Conservation (phyloP, 1,140 invertebrate species). For the Cephus cinctus region DNA sequence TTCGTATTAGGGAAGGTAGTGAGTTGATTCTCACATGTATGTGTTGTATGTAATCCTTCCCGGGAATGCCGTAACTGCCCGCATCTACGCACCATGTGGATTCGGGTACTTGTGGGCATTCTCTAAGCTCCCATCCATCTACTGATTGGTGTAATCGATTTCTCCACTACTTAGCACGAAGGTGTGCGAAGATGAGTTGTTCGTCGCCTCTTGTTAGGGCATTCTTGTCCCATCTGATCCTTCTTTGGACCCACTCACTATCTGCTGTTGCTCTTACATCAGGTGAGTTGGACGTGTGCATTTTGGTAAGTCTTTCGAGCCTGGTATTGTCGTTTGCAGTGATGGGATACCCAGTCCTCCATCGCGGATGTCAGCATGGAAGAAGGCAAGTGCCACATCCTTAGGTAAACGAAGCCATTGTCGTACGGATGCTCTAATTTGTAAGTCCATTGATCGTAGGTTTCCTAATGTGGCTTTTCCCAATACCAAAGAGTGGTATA, state of each 20-base stretch:
- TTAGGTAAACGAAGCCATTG: no score
- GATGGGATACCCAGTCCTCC: no score
- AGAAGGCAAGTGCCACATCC: no score
- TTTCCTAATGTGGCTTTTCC: no score
- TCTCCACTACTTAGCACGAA: background rate
- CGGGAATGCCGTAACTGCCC: background rate
- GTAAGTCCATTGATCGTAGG: no score
- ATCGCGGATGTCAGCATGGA: no score
- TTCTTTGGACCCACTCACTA: background rate
- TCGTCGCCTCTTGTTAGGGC: background rate
- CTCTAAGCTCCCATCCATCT: conserved; percentile 4
- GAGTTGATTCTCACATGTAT: conserved; percentile 12
- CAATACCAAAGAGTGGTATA: no score
- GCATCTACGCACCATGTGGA: conserved; percentile 2
- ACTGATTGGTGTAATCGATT: background rate
- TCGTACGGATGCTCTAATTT: no score
- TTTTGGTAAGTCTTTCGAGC: no score
- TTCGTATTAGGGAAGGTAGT: background rate
- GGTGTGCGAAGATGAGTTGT: background rate
- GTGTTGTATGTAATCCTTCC: conserved; percentile 20
- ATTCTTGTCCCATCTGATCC: background rate
- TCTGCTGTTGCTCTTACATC: background rate
- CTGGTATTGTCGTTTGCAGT: no score
- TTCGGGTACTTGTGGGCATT: background rate
- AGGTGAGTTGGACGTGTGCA: background rate